Percentiles rank a stretch among this genome's conserved stretches.
Conservation (phyloP, 2,888 invertebrate genomes). For the Conops quadrifasciatus region DNA sequence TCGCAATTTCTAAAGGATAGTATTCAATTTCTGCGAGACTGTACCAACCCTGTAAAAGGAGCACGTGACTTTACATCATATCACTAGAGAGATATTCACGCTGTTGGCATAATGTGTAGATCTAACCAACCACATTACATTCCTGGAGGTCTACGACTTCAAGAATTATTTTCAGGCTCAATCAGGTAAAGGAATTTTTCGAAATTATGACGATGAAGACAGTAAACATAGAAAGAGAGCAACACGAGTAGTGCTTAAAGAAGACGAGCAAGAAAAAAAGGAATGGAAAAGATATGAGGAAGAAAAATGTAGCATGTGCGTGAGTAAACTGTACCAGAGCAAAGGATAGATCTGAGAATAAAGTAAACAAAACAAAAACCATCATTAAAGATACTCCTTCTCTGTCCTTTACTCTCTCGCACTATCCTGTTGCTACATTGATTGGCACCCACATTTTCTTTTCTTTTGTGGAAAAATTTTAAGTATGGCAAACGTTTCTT, state of each 20-base stretch:
- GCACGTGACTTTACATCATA: no score
- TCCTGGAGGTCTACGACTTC: no score
- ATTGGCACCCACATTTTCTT: no score
- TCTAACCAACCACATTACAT: no score
- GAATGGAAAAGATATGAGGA: background rate
- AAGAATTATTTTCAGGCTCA: no score
- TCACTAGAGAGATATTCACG: no score
- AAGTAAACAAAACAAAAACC: background rate
- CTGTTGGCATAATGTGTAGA: no score
- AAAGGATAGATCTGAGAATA: background rate
- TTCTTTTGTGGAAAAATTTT: no score
- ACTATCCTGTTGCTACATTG: background rate
- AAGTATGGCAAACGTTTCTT: no score
- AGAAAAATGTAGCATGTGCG: background rate
- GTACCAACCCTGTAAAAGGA: no score
- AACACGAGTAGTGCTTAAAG: background rate
- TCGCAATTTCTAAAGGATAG: no score
- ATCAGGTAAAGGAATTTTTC: background rate
- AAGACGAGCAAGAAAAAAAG: background rate
- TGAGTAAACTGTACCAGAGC: background rate
- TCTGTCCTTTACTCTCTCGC: background rate
- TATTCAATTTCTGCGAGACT: no score
- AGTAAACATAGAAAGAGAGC: background rate
- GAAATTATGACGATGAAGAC: background rate
- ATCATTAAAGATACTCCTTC: background rate